phyloP scores from a whole-genome alignment of 1,140 invertebrate species.

The Brachystomella parvula region DNA sequence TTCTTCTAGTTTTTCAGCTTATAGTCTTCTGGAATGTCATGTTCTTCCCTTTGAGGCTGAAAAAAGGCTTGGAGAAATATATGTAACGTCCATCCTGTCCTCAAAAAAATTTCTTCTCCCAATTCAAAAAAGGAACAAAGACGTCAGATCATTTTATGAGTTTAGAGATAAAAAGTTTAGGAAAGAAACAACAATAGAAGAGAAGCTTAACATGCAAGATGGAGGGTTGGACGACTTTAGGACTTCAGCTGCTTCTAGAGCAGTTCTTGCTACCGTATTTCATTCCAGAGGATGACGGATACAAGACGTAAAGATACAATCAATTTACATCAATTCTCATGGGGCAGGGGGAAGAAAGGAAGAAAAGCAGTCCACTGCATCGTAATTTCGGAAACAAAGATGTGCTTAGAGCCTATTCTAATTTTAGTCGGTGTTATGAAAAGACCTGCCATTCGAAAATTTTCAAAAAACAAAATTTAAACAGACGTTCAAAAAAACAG shows the following conservation, averaged over 20 bases:
- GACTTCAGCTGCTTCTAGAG: background rate
- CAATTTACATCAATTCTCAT: background rate
- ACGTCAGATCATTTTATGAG: slow-evolving; percentile 5
- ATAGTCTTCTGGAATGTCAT: background rate
- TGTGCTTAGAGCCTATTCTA: background rate
- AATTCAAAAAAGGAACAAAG: background rate
- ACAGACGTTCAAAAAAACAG: background rate
- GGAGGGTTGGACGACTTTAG: background rate
- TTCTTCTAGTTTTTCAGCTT: background rate
- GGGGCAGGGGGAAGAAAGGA: background rate
- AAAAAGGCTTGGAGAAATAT: too few species aligned
- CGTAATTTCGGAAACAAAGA: background rate
- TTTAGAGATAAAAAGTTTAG: background rate
- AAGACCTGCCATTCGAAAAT: background rate
- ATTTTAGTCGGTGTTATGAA: background rate
- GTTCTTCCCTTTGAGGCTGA: too few species aligned
- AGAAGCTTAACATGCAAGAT: background rate
- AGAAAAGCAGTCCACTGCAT: background rate
- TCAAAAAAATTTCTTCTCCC: too few species aligned
- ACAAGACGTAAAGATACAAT: background rate
- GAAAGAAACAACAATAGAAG: background rate
- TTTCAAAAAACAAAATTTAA: background rate
- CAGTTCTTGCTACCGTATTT: background rate
- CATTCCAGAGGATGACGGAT: background rate
- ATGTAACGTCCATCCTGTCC: too few species aligned